phyloP scores from a whole-genome alignment of 2,113 vertebrate genomes.

The Meles meles region DNA sequence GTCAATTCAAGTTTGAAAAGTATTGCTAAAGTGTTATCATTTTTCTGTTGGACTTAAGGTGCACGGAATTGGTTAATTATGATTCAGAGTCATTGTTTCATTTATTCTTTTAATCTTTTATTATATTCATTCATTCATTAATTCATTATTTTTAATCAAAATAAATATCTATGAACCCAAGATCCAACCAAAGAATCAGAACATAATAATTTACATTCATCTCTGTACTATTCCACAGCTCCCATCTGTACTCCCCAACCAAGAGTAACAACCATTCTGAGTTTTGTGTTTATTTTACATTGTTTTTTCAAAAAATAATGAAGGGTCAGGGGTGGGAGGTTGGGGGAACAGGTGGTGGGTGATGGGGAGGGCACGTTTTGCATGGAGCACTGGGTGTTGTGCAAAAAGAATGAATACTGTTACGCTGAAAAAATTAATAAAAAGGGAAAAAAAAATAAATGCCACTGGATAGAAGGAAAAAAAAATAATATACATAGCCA shows the following conservation, averaged over 20 bases:
- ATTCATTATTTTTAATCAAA: not conserved
- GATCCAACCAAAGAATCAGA: not conserved
- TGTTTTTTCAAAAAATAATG: not conserved
- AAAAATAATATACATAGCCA: not conserved
- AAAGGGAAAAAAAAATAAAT: too few relatives aligned
- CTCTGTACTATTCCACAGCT: not conserved
- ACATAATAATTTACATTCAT: not conserved
- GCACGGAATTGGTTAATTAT: not conserved
- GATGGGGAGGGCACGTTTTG: too few relatives aligned
- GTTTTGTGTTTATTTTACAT: not conserved
- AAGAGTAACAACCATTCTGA: not conserved
- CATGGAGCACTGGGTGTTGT: too few relatives aligned
- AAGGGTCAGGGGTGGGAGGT: too few relatives aligned
- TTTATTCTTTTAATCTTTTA: not conserved
- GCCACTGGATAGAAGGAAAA: too few relatives aligned
- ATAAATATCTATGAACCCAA: not conserved
- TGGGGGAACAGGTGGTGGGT: too few relatives aligned
- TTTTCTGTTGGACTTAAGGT: not conserved
- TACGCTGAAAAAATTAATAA: too few relatives aligned
- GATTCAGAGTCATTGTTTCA: not conserved
- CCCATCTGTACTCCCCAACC: not conserved
- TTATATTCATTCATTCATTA: not conserved
- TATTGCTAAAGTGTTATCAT: not conserved
- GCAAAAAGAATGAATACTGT: too few relatives aligned
- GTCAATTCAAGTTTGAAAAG: not conserved